Base-by-base conservation (phyloP, 2,888 invertebrate genomes). In the Eurois occulta region DNA sequence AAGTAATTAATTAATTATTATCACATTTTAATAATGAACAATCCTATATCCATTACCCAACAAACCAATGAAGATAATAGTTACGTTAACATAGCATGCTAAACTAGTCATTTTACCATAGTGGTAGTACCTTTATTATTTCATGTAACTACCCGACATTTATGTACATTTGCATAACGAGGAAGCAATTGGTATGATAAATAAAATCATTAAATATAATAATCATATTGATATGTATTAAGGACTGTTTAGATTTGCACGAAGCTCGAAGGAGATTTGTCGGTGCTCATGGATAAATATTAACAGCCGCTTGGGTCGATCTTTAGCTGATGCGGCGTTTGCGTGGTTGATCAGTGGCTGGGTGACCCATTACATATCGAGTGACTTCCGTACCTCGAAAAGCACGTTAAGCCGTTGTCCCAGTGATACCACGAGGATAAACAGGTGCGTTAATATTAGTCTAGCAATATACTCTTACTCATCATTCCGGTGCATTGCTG, bases 151-250 rank as follows among this genome's bases (percentile, higher is more conserved):
- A 78, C 38, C 66, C 70, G 78, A 78, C 77, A 83, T 86, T 87
- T 75, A 85, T 67, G 55, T 38, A 78, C 38, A 86, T 88, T 88
- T 83, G 64, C 86, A 84, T 86, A 88, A 88, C 81, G 77, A 88
- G 88, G 87, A 88, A 88, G 88, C 80, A 75, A 84, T 83, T 74
- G 78, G 58, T 46, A 48, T 74, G 60, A 80, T 87, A 83, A 87
- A 88, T 86, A 81, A 74, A 88, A 88, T 87, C 72, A 84, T 87
- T 87, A 86, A 21, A 69, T 70, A 70, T 73, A 67, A 86, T 88
- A 85, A 81, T 86, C 55, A 81, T 75, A 77, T 80, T 81, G 66
- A 72, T 77, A 69, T 28, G 1, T 7, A 10, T 82, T 75, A 87
- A 75, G 82, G 78, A 11, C 58, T n/a, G 32, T 0, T 16, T 41